Base-by-base conservation (phyloP, 2,797 vertebrate genomes). In the Parambassis ranga region DNA sequence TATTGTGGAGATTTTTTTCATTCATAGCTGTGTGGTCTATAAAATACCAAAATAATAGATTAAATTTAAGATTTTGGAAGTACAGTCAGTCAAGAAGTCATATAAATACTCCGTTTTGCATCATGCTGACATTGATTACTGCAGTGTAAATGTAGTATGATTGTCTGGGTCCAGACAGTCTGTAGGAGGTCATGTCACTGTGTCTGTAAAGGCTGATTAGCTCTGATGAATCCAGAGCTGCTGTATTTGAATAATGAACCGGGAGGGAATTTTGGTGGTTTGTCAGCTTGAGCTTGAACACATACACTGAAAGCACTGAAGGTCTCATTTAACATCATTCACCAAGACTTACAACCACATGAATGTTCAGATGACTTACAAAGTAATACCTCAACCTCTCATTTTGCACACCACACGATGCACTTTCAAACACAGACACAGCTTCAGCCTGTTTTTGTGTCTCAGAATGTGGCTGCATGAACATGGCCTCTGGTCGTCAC, bases 401-500 rank as follows among this genome's bases (percentile, higher is more conserved):
- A 44, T 14, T 50, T 38, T n/a, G 28, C 31, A 20, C 27, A 42
- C 33, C 38, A 16, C 26, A 28, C 41, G 10, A 62, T 24, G 7
- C 26, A 13, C 22, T 3, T 7, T 13, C 47, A 28, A 35, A 19
- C 27, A 24, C 19, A 38, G 20, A 32, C 42, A 13, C 7, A 2
- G 2, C 37, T 30, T 11, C 22, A 7, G 15, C 13, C 16, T 55
- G n/a, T n/a, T n/a, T 35, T 32, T 46, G 35, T 39, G 41, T 18
- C 31, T n/a, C 49, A 18, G 24, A 27, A 10, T n/a, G 11, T 31
- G 48, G 46, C 43, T 69, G 48, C 58, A 56, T 35, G 47, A 69
- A 10, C 23, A 18, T 47, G 33, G 63, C 24, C 48, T 50, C 15
- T 10, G 42, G 28, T 44, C 18, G 5, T 18, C 46, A 56, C 42